Evolutionary conservation across 2,888 invertebrate genomes (phyloP), one percentile per base, ranked within the genome.

Genomic region (Drosophila affinis): DNA sequence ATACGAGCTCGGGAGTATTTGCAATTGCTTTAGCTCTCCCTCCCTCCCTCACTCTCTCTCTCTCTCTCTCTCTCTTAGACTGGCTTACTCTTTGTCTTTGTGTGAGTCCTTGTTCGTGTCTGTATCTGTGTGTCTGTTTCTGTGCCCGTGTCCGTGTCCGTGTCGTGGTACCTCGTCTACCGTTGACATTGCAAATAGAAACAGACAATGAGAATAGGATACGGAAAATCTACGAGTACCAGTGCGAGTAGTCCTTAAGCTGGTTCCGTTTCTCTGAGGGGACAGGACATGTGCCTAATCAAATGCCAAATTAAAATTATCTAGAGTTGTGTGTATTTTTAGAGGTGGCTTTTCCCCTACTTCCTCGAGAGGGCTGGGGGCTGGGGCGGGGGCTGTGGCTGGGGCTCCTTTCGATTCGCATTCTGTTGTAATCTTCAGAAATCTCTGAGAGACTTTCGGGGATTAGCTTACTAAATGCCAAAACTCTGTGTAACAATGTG

Each of bases 381-480:
- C 27, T 6, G 7, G 27, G 27, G 27, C 4, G 4, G 4, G 24
- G 67, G 67, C 32, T 9, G 9, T 3, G 4, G 34, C 12, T 39
- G 21, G 21, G 21, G 21, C 6, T 68, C 68, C 73, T 54, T 72
- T 73, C 65, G 74, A 72, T 72, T 73, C 71, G 57, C 74, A 58
- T 72, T 73, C 65, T 39, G 46, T 32, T 67, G 77, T 77, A 82
- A 82, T 87, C 88, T 86, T 74, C 70, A 62, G 18, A 82, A 83
- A 83, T 86, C 83, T 88, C 83, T 86, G 76, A 72, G 78, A 71
- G 76, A 86, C 83, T 86, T 83, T 70, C 69, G 75, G 88, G 86
- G 88, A 82, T 82, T 82, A 82, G 82, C 82, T 68, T 58, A 49
- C 65, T 68, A 74, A 68, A 71, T 84, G 81, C 81, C 70, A 6